These are phyloP conservation scores for Lophius piscatorius DNA, from an alignment of 2,113 vertebrate genomes.

Conservation along the genomic window DNA sequence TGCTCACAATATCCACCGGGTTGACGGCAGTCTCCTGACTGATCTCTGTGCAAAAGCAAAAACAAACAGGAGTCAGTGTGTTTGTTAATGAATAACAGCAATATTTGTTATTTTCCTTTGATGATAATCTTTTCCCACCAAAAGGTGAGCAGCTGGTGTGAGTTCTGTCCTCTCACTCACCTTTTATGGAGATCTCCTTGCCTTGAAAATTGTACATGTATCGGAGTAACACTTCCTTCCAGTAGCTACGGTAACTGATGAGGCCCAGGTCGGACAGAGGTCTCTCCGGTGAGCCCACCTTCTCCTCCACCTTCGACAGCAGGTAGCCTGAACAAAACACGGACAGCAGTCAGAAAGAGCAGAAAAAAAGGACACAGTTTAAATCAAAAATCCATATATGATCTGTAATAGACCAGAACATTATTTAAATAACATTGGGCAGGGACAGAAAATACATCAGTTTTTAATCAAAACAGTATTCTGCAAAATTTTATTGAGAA, in stretches of 20 bases:
- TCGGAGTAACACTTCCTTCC: conserved; percentile 96
- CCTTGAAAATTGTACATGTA: conserved; percentile 98
- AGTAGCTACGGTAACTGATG: conserved; percentile 99
- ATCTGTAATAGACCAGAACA: too few species aligned
- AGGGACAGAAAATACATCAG: too few species aligned
- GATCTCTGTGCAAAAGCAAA: conserved; percentile 85
- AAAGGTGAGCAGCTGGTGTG: neutral
- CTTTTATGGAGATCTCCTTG: conserved; percentile 99
- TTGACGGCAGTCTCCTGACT: conserved; percentile 99
- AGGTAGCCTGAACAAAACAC: conserved; percentile 86
- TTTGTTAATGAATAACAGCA: neutral
- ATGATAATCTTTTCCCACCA: conserved; percentile 2
- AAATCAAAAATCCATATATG: neutral
- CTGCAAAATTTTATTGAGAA: too few species aligned
- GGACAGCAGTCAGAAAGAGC: neutral
- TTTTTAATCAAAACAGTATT: too few species aligned
- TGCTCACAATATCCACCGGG: conserved; percentile 98
- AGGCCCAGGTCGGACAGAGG: conserved; percentile 96
- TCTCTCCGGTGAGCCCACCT: conserved; percentile 94
- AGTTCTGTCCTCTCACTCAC: conserved; percentile 46
- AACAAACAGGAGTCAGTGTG: conserved; percentile 1
- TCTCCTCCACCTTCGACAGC: conserved; percentile 98
- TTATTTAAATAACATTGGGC: too few species aligned
- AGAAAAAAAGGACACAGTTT: neutral
- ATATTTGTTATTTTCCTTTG: neutral